Base-by-base conservation (phyloP, 2,797 vertebrate species). In the Falco columbarius region DNA sequence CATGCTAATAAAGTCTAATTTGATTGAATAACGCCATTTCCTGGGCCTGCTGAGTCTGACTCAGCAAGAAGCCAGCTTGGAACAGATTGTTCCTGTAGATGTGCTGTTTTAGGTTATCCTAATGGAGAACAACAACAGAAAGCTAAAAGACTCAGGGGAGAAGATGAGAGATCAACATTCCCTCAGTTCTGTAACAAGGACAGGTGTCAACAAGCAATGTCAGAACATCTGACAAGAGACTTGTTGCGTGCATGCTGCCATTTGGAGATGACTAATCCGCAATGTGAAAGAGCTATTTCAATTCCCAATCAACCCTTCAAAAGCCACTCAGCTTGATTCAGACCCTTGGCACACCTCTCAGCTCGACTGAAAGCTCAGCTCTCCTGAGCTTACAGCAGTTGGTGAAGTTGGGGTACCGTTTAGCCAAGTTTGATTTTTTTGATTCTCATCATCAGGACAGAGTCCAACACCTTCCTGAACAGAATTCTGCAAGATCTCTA, bases 1-100 rank as follows among this genome's bases (percentile, higher is more conserved):
- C 46, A n/a, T 77, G 71, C 73, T 91, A 95, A 74, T 96, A 79
- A 96, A 74, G 58, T 67, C 54, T 91, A 66, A 96, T 91, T 96
- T 90, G 87, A 93, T 94, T 89, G 86, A 96, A 51, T 81, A 91
- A 93, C 1, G 0, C 59, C 70, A 63, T 95, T 92, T 95, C 90
- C 86, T 83, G 79, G 30, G 66, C 73, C 61, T 59, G 29, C 80
- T 83, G 61, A 61, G 81, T 91, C 90, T 97, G 90, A 96, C 79
- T 86, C 81, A 91, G 88, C 81, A 83, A 77, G 72, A 72, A 90
- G 40, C 44, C 52, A 77, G 76, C 81, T 81, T 67, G 66, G 81
- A 93, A 94, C 77, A 96, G 90, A 92, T 42, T 91, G 81, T 91
- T 95, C 76, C 59, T 93, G 65, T 81, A 80, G 90, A 81, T 26